A percentile compares a stretch with the other conserved stretches of the same genome.
Evolutionary conservation across 2,888 invertebrate genomes (phyloP).

Genomic region (Seira sanloemensis): DNA sequence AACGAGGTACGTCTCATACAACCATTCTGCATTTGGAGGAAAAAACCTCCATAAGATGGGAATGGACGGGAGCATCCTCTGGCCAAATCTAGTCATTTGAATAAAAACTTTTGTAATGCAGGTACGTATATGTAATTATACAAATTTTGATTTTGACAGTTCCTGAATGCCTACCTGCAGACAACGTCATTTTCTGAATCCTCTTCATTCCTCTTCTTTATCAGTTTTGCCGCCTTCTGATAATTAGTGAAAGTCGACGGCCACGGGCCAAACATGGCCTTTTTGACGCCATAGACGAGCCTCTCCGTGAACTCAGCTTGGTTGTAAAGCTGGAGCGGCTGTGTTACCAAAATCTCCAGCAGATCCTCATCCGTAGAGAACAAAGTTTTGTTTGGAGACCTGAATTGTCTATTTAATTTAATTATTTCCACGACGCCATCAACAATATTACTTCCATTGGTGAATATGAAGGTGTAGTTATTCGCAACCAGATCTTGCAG

Average conservation of each 20-base stretch:
- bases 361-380: too few species aligned
- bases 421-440: conserved; percentile 11
- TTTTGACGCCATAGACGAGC: conserved; percentile 1
- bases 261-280: not conserved
- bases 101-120: too few species aligned
- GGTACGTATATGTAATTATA: too few species aligned
- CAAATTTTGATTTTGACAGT: too few species aligned
- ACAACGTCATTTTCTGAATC: not conserved
- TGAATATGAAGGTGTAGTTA: conserved; percentile 14
- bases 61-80: conserved; percentile 15
- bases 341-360: conserved; percentile 20
- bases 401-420: not conserved
- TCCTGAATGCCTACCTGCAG: too few species aligned
- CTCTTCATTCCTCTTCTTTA: not conserved
- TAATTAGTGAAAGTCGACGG: not conserved
- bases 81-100: conserved; percentile 24
- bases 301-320: conserved; percentile 14
- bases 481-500: conserved; percentile 22
- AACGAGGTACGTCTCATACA: conserved; percentile 30
- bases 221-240: not conserved
- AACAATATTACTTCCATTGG: not conserved
- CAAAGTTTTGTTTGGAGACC: not conserved
- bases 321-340: not conserved
- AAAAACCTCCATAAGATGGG: conserved; percentile 29
- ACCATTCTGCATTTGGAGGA: conserved; percentile 40